Evolutionary conservation across 2,797 vertebrate species (phyloP).

Genomic region (Gastrophryne carolinensis): DNA sequence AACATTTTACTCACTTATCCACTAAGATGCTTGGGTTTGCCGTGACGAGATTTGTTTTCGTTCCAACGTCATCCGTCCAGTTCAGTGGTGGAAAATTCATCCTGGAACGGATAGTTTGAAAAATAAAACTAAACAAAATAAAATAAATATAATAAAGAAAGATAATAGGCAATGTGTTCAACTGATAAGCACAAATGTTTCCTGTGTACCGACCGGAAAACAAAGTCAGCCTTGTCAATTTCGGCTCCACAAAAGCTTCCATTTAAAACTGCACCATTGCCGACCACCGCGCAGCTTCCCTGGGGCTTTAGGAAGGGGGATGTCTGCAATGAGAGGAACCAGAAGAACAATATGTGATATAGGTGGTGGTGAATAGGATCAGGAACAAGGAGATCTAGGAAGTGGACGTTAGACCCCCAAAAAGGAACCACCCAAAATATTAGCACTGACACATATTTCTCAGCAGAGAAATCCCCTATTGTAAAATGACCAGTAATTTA

Average conservation of each 20-base stretch:
- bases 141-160: no score
- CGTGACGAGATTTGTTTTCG: constrained; percentile 52
- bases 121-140: no score
- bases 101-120: constrained; percentile 2
- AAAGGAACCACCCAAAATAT: no score
- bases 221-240: constrained; percentile 53
- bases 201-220: constrained; percentile 51
- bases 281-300: constrained; percentile 50
- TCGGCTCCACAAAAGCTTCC: constrained; percentile 52
- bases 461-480: no score
- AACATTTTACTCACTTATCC: background rate
- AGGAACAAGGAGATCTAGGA: no score
- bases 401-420: no score
- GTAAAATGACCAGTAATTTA: no score
- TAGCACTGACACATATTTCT: no score
- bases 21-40: constrained; percentile 54
- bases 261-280: constrained; percentile 54
- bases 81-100: constrained; percentile 51
- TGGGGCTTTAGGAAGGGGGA: background rate
- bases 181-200: no score
- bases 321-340: background rate
- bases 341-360: background rate
- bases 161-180: no score
- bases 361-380: no score
- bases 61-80: constrained; percentile 52